Conservation (phyloP, 2,797 vertebrate species). For the Semotilus atromaculatus region DNA sequence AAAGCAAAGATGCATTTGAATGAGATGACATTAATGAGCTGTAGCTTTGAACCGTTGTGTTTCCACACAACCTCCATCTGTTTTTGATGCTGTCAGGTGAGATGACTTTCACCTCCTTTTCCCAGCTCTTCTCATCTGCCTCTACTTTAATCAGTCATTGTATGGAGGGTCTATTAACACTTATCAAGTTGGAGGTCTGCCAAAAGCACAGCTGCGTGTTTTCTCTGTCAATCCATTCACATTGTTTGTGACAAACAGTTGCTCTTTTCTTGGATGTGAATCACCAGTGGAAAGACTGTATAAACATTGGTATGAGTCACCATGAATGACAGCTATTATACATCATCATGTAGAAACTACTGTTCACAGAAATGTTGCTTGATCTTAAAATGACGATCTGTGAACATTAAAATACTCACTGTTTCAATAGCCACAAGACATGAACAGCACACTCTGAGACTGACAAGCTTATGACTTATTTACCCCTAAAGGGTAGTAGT, state of each 20-base stretch:
- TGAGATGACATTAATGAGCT: conserved; percentile 46
- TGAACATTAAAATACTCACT: background rate
- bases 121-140: conserved; percentile 12
- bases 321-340: background rate
- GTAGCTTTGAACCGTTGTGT: conserved; percentile 28
- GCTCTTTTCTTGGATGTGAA: conserved; percentile 23
- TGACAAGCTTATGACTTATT: background rate
- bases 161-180: conserved; percentile 43
- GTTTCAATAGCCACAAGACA: background rate
- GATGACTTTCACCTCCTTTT: conserved; percentile 30
- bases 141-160: conserved; percentile 35
- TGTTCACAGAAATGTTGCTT: background rate
- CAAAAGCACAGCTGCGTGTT: conserved; percentile 39
- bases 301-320: conserved; percentile 27
- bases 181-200: conserved; percentile 37
- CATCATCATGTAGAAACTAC: background rate
- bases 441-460: background rate
- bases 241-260: conserved; percentile 34
- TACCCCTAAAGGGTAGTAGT: background rate
- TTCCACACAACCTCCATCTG: conserved; percentile 23
- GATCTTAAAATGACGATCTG: background rate
- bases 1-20: conserved; percentile 3
- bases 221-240: conserved; percentile 22
- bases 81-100: conserved; percentile 25
- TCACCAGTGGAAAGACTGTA: conserved; percentile 5